Evolutionary conservation across 2,113 vertebrate species (phyloP).

Genomic region (Chloropsis hardwickii): DNA sequence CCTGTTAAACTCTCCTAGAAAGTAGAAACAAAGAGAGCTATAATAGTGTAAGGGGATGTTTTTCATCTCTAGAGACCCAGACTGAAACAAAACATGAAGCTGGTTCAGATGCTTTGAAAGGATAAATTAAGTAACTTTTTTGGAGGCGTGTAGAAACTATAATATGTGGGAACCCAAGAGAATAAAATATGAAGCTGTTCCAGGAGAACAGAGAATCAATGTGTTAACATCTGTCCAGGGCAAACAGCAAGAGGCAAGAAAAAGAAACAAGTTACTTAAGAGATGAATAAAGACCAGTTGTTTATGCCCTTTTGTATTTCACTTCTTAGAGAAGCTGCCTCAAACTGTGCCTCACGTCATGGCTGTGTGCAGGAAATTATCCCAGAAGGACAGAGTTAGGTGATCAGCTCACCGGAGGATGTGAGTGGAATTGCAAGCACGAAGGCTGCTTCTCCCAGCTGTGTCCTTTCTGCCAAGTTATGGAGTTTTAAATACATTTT

Average conservation of each 20-base stretch:
- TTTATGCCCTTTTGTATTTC: not conserved
- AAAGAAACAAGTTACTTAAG: not conserved
- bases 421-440: not conserved
- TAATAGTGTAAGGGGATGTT: not conserved
- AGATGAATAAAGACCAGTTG: not conserved
- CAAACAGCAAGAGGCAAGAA: not conserved
- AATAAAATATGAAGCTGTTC: not conserved
- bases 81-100: not conserved
- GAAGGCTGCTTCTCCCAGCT: fast-evolving
- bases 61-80: not conserved
- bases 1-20: not conserved
- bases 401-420: not conserved
- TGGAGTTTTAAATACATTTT: not conserved
- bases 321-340: not conserved
- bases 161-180: not conserved
- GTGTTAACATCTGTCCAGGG: not conserved
- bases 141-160: not conserved
- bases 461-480: not conserved
- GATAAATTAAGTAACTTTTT: conserved; percentile 8
- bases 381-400: conserved; percentile 1
- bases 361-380: not conserved
- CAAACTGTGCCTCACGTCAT: not conserved
- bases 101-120: not conserved
- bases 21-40: not conserved
- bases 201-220: not conserved